These are phyloP conservation scores for Andrena trimmerana DNA, from an alignment of 2,888 invertebrate species.

Conservation along the genomic window DNA sequence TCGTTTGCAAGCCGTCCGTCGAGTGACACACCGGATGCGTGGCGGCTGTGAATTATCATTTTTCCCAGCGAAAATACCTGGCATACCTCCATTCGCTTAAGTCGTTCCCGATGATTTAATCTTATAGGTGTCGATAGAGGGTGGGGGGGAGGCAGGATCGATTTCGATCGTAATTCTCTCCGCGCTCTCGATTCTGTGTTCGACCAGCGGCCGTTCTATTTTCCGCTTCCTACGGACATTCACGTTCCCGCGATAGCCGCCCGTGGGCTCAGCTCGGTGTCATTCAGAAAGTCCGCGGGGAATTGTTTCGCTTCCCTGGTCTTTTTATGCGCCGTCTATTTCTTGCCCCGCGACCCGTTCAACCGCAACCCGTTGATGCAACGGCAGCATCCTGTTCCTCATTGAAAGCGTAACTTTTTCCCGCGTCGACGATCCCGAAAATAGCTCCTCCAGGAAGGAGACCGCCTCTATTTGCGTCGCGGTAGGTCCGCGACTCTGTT, in stretches of 20 bases:
- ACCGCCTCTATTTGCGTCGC: constrained; percentile 55
- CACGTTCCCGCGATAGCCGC: not conserved
- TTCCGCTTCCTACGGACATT: constrained; percentile 6
- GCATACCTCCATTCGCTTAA: not conserved
- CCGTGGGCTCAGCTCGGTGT: not conserved
- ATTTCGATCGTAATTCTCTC: constrained; percentile 7
- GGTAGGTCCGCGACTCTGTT: constrained; percentile 45
- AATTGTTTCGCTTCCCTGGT: constrained; percentile 34
- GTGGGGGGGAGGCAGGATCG: not conserved
- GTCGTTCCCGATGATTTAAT: not conserved
- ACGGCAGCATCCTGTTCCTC: constrained; percentile 39
- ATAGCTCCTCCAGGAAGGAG: constrained; percentile 54
- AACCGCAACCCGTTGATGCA: constrained; percentile 53
- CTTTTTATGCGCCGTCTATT: constrained; percentile 27
- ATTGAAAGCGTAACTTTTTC: constrained; percentile 50
- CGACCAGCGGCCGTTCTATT: constrained; percentile 42
- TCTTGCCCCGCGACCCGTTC: constrained; percentile 40
- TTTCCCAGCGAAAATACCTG: constrained; percentile 1
- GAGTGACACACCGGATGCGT: constrained; percentile 63
- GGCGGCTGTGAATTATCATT: constrained; percentile 31
- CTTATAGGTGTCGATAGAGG: not conserved
- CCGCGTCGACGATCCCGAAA: constrained; percentile 42
- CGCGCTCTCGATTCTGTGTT: not conserved
- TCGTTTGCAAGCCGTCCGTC: constrained; percentile 72
- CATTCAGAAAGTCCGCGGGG: constrained; percentile 44